Evolutionary conservation across 2,797 vertebrate genomes (phyloP), one percentile per base, ranked within the genome.

Genomic region (Labroides dimidiatus): DNA sequence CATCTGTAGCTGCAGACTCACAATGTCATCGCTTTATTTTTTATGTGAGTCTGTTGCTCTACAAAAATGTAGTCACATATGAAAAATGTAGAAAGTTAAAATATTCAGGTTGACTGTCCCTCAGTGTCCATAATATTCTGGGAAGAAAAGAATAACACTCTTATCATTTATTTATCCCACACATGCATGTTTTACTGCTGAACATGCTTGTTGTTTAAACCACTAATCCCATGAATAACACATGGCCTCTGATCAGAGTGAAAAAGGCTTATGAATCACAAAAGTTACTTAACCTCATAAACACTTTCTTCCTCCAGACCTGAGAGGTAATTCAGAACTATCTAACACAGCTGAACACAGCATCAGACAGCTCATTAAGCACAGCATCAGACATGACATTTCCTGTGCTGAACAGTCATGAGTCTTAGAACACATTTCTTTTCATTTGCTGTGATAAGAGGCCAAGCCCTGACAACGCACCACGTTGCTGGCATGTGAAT

Each of bases 401-500:
- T 65, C 77, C 80, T 70, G 70, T 60, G 51, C 50, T 81, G 59
- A 81, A 80, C 56, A 63, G 77, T 51, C 44, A 37, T 9, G 36
- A 70, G 66, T 33, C 58, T 13, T 20, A 49, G 20, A 71, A 64
- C 43, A 37, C 37, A 33, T 49, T 65, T 52, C 14, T 64, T 62
- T 76, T 69, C 19, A 62, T 74, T 59, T 14, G 63, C 61, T 64
- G 39, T 66, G 57, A 77, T 71, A 74, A 72, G n/a, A 65, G 70
- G 62, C 74, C 73, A 57, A 49, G 61, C 47, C 67, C 66, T 9
- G 0, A 57, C 64, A 60, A 21, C 33, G 39, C 73, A 81, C 66
- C 80, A 64, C 20, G 65, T 68, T 80, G 71, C 66, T 51, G 73
- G 76, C 86, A 78, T 89, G 81, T 84, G 86, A 87, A 78, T 13